phyloP scores from a whole-genome alignment of 1,140 invertebrate species.

The Cotesia glomerata region DNA sequence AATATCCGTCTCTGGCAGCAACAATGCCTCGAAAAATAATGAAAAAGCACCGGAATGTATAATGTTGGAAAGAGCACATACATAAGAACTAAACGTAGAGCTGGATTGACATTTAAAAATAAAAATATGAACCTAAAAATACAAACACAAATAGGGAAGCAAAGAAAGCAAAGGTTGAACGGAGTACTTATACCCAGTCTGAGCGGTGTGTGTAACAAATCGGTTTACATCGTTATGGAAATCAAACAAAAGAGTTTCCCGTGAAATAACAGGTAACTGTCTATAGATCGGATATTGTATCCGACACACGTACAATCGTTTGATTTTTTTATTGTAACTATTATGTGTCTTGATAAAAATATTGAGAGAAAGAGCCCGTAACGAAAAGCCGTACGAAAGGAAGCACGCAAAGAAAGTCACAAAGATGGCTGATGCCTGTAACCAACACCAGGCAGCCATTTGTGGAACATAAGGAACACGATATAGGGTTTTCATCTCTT shows the following conservation, averaged over 20 bases:
- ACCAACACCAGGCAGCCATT: slow-evolving; percentile 60
- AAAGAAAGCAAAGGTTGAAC: too few species aligned
- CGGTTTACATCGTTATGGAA: too few species aligned
- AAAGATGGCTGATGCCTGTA: slow-evolving; percentile 56
- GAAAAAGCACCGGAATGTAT: slow-evolving; percentile 4
- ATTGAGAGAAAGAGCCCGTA: background rate
- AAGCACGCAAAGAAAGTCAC: slow-evolving; percentile 48
- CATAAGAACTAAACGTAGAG: background rate
- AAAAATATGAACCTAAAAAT: background rate
- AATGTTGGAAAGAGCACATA: background rate
- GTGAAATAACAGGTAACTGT: too few species aligned
- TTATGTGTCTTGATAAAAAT: background rate
- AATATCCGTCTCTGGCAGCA: background rate
- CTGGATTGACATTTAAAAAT: background rate
- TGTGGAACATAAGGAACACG: slow-evolving; percentile 54
- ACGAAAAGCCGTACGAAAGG: slow-evolving; percentile 34
- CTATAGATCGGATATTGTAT: too few species aligned
- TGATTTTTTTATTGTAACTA: background rate
- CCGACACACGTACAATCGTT: too few species aligned
- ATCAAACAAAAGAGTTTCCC: too few species aligned
- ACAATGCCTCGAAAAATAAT: background rate
- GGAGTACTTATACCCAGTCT: too few species aligned
- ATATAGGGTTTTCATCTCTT: slow-evolving; percentile 57
- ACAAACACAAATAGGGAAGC: background rate
- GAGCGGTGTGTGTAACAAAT: too few species aligned